These are phyloP conservation scores for Salmo trutta DNA, from an alignment of 2,797 vertebrate genomes.

Conservation along the genomic window DNA sequence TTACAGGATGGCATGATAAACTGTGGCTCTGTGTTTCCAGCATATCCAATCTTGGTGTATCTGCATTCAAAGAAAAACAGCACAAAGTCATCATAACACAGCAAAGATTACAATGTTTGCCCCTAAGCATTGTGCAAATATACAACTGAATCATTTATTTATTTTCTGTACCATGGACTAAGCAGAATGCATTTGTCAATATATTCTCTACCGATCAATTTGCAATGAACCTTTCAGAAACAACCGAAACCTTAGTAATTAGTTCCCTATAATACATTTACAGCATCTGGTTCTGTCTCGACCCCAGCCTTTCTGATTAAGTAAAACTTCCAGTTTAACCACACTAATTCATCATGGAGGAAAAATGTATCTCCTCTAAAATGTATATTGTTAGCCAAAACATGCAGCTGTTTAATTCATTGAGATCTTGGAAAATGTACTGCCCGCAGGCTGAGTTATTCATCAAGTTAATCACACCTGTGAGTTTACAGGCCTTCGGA, in stretches of 20 bases:
- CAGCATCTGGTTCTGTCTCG: not conserved
- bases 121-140: too few species aligned
- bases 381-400: not conserved
- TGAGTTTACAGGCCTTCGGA: not conserved
- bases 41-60: conserved; percentile 76
- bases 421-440: not conserved
- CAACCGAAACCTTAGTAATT: not conserved
- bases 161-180: not conserved
- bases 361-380: not conserved
- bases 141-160: too few species aligned
- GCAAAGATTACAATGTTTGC: too few species aligned
- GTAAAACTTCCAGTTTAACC: not conserved
- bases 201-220: not conserved
- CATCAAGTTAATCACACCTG: not conserved
- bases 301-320: not conserved
- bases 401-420: not conserved
- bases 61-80: conserved; percentile 64
- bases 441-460: not conserved
- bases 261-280: not conserved
- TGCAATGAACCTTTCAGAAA: not conserved
- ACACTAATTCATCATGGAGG: not conserved
- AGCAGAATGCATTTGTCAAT: not conserved
- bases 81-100: not conserved
- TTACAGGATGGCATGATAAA: conserved; percentile 93
- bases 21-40: conserved; percentile 54